phyloP scores from a whole-genome alignment of 1,140 invertebrate genomes.

The Centruroides sculpturatus region DNA sequence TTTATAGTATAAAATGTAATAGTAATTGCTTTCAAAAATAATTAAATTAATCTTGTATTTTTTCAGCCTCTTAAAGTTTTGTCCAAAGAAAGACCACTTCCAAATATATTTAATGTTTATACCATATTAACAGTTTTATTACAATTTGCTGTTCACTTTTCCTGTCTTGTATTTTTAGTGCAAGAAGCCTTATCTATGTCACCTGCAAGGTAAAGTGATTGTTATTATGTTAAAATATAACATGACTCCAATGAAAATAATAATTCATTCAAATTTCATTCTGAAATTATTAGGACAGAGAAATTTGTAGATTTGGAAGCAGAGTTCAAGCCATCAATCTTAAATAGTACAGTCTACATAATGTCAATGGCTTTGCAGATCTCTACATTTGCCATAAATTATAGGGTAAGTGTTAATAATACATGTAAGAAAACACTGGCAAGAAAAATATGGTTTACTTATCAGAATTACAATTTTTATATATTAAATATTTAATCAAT shows the following conservation, averaged over 20 bases:
- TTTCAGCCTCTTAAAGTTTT: constrained; percentile 78
- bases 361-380: constrained; percentile 95
- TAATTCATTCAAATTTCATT: background rate
- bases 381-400: constrained; percentile 97
- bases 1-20: background rate
- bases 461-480: no score
- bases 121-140: constrained; percentile 87
- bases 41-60: constrained; percentile 17
- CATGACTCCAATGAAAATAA: background rate
- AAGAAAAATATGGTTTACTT: no score
- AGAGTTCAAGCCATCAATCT: constrained; percentile 78
- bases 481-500: no score
- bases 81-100: constrained; percentile 84
- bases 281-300: constrained; percentile 14
- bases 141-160: constrained; percentile 93
- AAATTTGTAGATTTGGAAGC: constrained; percentile 55
- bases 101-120: constrained; percentile 98
- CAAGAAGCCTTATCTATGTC: constrained; percentile 43
- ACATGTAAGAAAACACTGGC: background rate
- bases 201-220: constrained; percentile 24
- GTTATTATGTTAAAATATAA: background rate
- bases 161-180: constrained; percentile 78
- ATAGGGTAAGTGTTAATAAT: constrained; percentile 53
- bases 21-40: background rate
- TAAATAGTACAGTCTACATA: constrained; percentile 97